Percentiles rank a stretch among this genome's conserved stretches.
phyloP scores from a whole-genome alignment of 2,113 vertebrate species.

The Upupa epops region DNA sequence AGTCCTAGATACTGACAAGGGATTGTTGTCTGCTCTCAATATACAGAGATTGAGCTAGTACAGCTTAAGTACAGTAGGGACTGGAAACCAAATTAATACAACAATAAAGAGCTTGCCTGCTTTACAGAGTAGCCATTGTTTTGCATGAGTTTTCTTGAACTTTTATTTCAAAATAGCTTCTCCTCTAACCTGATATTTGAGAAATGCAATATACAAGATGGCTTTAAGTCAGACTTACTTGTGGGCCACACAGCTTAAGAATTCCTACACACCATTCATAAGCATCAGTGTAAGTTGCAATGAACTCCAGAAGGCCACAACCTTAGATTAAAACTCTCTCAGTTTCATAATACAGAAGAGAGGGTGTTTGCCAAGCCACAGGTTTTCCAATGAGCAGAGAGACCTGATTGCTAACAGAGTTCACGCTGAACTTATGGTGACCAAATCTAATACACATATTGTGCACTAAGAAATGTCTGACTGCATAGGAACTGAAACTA shows the following conservation, averaged over 20 bases:
- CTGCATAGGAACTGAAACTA: not conserved
- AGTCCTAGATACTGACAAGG: not conserved
- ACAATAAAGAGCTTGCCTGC: accelerated
- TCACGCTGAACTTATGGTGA: not conserved
- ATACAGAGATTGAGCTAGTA: not conserved
- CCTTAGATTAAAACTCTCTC: not conserved
- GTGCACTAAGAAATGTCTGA: accelerated
- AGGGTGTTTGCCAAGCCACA: not conserved
- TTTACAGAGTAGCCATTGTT: not conserved
- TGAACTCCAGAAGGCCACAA: not conserved
- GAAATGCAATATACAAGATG: not conserved
- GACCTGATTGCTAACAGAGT: not conserved
- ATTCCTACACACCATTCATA: not conserved
- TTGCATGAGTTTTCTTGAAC: not conserved
- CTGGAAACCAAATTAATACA: not conserved
- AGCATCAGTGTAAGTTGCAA: not conserved
- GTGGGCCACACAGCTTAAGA: not conserved
- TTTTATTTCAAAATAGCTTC: not conserved
- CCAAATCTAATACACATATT: accelerated
- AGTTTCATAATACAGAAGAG: not conserved
- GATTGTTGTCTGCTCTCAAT: not conserved
- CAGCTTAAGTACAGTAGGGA: accelerated
- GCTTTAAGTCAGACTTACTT: not conserved
- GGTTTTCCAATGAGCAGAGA: not conserved
- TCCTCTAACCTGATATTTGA: not conserved